Evolutionary conservation across 2,888 invertebrate species (phyloP), one percentile per base, ranked within the genome.

Genomic region (Lacanobia oleracea): DNA sequence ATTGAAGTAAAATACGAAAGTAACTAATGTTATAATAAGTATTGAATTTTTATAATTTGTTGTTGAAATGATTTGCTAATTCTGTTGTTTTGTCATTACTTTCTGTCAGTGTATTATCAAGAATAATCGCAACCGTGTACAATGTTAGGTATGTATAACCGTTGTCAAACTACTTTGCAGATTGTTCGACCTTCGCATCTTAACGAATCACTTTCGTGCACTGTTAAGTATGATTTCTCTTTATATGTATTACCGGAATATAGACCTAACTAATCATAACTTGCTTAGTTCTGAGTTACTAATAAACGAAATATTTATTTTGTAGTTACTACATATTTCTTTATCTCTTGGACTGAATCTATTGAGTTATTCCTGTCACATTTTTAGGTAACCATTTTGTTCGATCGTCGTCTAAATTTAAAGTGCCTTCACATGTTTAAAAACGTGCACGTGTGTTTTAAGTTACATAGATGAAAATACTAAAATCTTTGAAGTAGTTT

Each of bases 1-100:
- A 95, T 95, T 95, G 96, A 94, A 94, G 93, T 94, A 92, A 95
- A 95, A 93, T 95, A 95, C 94, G 95, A 95, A 92, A 89, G 92
- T 95, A 95, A 95, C 93, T 94, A 94, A 95, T 92, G 93, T 94
- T 95, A 93, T 93, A 90, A 91, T 95, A 95, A 93, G 92, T 93
- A 93, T 92, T 93, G 88, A 93, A 91, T 90, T 91, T 92, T 92
- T 92, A 91, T 92, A 89, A 90, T 91, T 94, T 94, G 83, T 84
- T 79, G 85, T 91, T 88, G 82, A 86, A 86, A 79, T 88, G 79
- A 69, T 85, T 83, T 86, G 86, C 87, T 67, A 67, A 80, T 81
- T 84, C 37, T 45, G 63, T 84, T 86, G 50, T 86, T 87, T 83
- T 79, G 66, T 86, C 84, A 80, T 79, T 81, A 74, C 33, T 74